Conservation (phyloP, 1,140 invertebrate genomes). For the Oreohelix idahoensis region DNA sequence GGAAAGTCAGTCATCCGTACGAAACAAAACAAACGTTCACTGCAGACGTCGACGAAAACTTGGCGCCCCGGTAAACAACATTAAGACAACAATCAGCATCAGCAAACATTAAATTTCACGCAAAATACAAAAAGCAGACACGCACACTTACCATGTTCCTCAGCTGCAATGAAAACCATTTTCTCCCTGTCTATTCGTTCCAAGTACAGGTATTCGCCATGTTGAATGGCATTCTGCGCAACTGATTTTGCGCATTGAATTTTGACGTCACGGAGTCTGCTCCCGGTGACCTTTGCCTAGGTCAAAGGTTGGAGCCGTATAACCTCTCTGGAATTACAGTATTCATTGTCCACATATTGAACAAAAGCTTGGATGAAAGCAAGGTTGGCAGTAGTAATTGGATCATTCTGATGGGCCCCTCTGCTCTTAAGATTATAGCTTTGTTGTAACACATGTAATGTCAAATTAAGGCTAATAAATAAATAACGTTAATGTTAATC, state of each 20-base stretch:
- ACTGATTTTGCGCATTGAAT: slow-evolving; percentile 34
- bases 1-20: slow-evolving; percentile 24
- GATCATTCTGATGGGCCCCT: too few relatives aligned
- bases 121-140: background rate
- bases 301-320: slow-evolving; percentile 1
- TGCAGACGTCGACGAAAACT: background rate
- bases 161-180: background rate
- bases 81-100: background rate
- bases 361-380: too few relatives aligned
- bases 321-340: background rate
- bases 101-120: background rate
- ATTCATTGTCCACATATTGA: too few relatives aligned
- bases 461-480: too few relatives aligned
- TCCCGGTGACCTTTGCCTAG: slow-evolving; percentile 22
- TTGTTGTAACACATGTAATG: too few relatives aligned
- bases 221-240: slow-evolving; percentile 30
- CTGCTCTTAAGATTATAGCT: too few relatives aligned
- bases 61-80: background rate
- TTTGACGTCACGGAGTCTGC: slow-evolving; percentile 32
- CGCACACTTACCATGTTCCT: background rate
- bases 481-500: too few relatives aligned
- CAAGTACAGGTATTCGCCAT: slow-evolving; percentile 26
- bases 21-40: slow-evolving; percentile 17
- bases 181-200: background rate
- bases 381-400: too few relatives aligned